phyloP scores from a whole-genome alignment of 2,113 vertebrate species.

The Cynocephalus volans region DNA sequence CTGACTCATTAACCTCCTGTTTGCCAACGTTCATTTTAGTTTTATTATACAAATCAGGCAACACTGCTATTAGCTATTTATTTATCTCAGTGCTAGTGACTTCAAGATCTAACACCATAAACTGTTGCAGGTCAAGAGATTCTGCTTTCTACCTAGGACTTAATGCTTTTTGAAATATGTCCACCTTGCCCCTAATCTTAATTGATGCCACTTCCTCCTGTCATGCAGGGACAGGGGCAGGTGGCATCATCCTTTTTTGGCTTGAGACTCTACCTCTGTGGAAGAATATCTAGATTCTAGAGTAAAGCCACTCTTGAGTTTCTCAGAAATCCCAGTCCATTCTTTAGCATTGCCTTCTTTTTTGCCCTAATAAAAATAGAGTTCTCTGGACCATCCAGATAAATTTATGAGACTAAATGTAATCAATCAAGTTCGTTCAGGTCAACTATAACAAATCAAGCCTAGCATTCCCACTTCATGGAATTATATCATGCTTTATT shows the following conservation, averaged over 20 bases:
- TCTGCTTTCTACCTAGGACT: not conserved
- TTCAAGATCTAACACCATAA: conserved; percentile 27
- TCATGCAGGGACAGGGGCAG: not conserved
- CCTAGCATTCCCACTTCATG: not conserved
- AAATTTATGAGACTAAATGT: not conserved
- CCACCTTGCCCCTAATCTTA: not conserved
- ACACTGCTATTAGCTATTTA: not conserved
- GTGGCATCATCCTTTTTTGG: fast-evolving
- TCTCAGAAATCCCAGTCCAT: not conserved
- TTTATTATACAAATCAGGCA: conserved; percentile 21
- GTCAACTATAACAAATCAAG: not conserved
- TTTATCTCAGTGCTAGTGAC: not conserved
- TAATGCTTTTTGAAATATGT: not conserved
- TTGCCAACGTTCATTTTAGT: not conserved
- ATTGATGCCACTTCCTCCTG: not conserved
- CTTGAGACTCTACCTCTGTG: not conserved
- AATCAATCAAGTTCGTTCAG: not conserved
- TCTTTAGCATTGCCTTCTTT: not conserved
- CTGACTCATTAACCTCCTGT: conserved; percentile 24
- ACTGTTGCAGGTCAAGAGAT: not conserved
- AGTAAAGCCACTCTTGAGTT: not conserved
- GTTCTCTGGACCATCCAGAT: not conserved
- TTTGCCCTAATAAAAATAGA: not conserved
- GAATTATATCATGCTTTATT: not conserved
- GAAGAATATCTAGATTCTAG: not conserved